phyloP scores from a whole-genome alignment of 2,113 vertebrate genomes.

The Athene noctua region DNA sequence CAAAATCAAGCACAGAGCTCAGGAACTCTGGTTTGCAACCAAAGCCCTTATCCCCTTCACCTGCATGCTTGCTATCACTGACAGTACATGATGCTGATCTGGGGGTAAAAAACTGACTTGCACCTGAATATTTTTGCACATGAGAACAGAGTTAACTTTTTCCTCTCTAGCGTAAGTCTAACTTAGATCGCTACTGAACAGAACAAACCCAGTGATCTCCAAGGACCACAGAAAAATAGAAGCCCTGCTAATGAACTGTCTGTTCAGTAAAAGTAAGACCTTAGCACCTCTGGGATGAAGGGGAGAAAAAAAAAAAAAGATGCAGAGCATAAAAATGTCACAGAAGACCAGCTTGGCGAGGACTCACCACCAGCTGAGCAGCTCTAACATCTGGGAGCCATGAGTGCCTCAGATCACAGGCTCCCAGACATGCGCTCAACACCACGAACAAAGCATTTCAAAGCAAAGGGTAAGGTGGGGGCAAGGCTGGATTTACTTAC shows the following conservation, averaged over 20 bases:
- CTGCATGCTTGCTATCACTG: not conserved
- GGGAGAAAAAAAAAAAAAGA: no score
- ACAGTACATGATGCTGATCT: not conserved
- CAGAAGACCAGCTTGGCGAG: not conserved
- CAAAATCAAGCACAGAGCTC: not conserved
- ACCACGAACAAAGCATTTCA: not conserved
- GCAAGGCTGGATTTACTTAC: not conserved
- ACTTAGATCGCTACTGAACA: not conserved
- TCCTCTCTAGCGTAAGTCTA: not conserved
- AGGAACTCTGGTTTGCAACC: not conserved
- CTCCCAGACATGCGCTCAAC: not conserved
- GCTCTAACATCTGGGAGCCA: conserved; percentile 32
- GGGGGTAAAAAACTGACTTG: not conserved
- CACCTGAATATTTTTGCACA: not conserved
- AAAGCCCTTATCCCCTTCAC: not conserved
- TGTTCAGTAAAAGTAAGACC: not conserved
- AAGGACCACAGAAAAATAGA: not conserved
- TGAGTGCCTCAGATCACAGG: not conserved
- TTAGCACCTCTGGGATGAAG: not conserved
- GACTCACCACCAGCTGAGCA: not conserved
- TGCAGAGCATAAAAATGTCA: not conserved
- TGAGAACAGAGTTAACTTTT: not conserved
- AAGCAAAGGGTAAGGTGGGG: not conserved
- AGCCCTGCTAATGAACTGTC: not conserved
- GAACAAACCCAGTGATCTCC: not conserved